Evolutionary conservation across 2,888 invertebrate species (phyloP), one percentile per base, ranked within the genome.

Genomic region (Cyclophora albipunctata): DNA sequence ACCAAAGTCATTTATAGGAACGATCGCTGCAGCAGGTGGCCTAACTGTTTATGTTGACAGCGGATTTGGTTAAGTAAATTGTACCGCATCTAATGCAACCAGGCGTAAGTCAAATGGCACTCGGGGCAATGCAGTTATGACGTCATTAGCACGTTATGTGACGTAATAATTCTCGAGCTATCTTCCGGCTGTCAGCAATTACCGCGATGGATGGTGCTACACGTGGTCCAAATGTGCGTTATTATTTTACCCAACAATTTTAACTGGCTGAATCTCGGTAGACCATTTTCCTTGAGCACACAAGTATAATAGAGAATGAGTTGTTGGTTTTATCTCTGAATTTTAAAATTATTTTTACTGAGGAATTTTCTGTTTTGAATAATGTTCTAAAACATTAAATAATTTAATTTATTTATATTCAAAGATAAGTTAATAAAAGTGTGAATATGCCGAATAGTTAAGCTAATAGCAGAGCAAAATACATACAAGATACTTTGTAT

Each of bases 61-160:
- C 49, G 64, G 62, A 72, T 68, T 69, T 71, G 65, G 64, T 75
- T 67, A 53, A 53, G 53, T 53, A 55, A 55, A 60, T 52, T 50
- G 58, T 57, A 52, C 48, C 52, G 34, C 43, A 34, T 43, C 43
- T 43, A 43, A 52, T 53, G 54, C 63, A 62, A 59, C 57, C 66
- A 68, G 67, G 70, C 66, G 67, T 71, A 69, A 77, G 75, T 77
- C 71, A 73, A 69, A 67, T 57, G 54, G 69, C 64, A 71, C 74
- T 64, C 64, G 69, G 74, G 78, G 79, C 83, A 80, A 83, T 84
- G 84, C 83, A 83, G 84, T 84, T 84, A 84, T 81, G 83, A 82
- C 83, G 81, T 83, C 84, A 84, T 84, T 84, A 84, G 78, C 80
- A 81, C 82, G 81, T 82, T 82, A 81, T 84, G 81, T 83, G 81